Conservation (phyloP, 2,888 invertebrate genomes). For the Enchytraeus crypticus region DNA sequence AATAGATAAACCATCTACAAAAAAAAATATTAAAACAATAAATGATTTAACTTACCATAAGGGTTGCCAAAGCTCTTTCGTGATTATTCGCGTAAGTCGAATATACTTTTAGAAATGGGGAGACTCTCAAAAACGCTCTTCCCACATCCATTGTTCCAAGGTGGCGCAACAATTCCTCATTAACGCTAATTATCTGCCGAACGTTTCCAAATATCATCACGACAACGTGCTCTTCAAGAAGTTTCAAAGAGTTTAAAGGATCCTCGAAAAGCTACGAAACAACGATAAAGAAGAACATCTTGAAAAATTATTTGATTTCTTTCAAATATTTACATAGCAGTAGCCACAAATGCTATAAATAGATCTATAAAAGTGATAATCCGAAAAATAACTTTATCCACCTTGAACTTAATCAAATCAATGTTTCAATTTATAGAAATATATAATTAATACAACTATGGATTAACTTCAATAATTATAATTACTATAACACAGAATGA, state of each 20-base stretch:
- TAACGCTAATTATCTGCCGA: conserved; percentile 49
- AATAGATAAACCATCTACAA: too few species aligned
- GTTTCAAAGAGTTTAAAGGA: conserved; percentile 37
- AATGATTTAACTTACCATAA: conserved; percentile 61
- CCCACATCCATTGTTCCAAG: conserved; percentile 55
- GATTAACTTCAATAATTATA: too few species aligned
- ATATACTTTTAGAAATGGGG: conserved; percentile 69
- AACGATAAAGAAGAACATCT: background rate
- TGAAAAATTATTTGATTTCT: background rate
- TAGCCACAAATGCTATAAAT: background rate
- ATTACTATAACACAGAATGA: too few species aligned
- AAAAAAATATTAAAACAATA: too few species aligned
- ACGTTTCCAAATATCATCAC: conserved; percentile 44
- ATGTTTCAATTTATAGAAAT: too few species aligned
- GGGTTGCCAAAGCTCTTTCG: conserved; percentile 56
- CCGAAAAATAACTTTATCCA: too few species aligned
- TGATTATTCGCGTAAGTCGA: conserved; percentile 69
- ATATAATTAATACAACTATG: too few species aligned
- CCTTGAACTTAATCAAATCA: too few species aligned
- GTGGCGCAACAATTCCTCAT: conserved; percentile 43
- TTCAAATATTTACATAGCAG: background rate
- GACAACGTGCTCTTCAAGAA: conserved; percentile 39
- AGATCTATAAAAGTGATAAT: too few species aligned
- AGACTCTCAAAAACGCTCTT: conserved; percentile 61
- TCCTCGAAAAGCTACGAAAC: conserved; percentile 42